phyloP scores from a whole-genome alignment of 2,888 invertebrate species.

The Linyphia triangularis region DNA sequence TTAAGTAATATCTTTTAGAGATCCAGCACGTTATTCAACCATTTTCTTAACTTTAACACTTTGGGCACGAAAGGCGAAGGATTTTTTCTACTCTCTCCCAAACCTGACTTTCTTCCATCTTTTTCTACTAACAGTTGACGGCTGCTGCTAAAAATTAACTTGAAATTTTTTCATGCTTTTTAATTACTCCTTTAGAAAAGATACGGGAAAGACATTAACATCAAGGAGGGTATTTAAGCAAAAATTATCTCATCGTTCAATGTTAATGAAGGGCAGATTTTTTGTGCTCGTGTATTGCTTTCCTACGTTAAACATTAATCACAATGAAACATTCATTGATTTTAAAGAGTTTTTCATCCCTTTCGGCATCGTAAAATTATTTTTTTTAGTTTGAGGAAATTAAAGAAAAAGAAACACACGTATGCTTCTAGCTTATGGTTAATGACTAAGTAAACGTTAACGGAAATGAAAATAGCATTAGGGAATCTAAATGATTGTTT shows the following conservation, averaged over 20 bases:
- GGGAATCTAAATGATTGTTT: slow-evolving; percentile 43
- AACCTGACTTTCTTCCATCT: slow-evolving; percentile 58
- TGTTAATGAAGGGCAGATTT: slow-evolving; percentile 59
- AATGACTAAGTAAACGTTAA: slow-evolving; percentile 65
- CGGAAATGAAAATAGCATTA: slow-evolving; percentile 51
- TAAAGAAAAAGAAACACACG: slow-evolving; percentile 22
- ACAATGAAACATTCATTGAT: slow-evolving; percentile 58
- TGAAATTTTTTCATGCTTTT: slow-evolving; percentile 64
- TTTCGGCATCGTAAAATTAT: slow-evolving; percentile 34
- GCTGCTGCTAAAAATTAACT: slow-evolving; percentile 71
- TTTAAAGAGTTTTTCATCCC: slow-evolving; percentile 14
- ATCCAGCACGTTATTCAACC: slow-evolving; percentile 63
- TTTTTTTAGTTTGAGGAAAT: slow-evolving; percentile 4
- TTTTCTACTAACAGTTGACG: slow-evolving; percentile 54
- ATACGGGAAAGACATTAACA: slow-evolving; percentile 68
- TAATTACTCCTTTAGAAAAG: slow-evolving; percentile 59
- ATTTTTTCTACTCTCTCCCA: slow-evolving; percentile 33
- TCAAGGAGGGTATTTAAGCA: slow-evolving; percentile 59
- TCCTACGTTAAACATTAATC: slow-evolving; percentile 43
- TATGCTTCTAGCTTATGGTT: slow-evolving; percentile 11
- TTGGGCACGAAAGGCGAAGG: slow-evolving; percentile 60
- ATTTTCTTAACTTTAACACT: slow-evolving; percentile 74
- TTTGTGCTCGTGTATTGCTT: slow-evolving; percentile 42
- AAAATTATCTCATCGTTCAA: slow-evolving; percentile 64
- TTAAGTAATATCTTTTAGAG: slow-evolving; percentile 50